Conservation (phyloP, 1,140 invertebrate species). For the Hypothenemus hampei region DNA sequence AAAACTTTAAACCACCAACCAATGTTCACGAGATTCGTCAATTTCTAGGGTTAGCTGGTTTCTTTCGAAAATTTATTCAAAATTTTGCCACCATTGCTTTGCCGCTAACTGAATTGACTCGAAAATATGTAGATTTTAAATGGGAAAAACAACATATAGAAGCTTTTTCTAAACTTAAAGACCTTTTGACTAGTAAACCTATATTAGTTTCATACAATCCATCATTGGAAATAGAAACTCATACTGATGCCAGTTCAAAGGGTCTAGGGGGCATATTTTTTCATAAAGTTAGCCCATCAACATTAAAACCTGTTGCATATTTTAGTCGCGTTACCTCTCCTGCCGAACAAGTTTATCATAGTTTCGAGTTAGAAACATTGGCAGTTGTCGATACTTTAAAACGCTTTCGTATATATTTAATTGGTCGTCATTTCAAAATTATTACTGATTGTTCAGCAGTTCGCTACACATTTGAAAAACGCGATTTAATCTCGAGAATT, state of each 20-base stretch:
- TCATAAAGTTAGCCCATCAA: background rate
- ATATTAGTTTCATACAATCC: background rate
- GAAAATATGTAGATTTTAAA: background rate
- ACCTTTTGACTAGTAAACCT: background rate
- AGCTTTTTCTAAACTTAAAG: background rate
- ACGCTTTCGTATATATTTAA: background rate
- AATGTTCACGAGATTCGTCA: background rate
- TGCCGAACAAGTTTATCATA: background rate
- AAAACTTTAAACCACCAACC: background rate
- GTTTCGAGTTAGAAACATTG: background rate
- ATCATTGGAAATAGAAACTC: background rate
- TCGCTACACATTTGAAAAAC: background rate
- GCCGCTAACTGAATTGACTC: background rate
- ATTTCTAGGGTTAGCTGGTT: background rate
- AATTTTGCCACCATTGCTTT: background rate
- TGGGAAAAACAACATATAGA: background rate
- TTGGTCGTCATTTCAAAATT: background rate
- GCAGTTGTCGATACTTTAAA: background rate
- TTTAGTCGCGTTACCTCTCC: background rate
- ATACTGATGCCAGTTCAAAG: background rate
- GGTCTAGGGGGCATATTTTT: background rate
- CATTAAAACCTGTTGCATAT: background rate
- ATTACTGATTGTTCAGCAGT: conserved; percentile 29
- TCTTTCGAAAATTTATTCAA: background rate
- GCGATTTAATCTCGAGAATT: conserved; percentile 19